These are phyloP conservation scores for Ailurus styani DNA, from an alignment of 2,113 vertebrate species.

Conservation along the genomic window DNA sequence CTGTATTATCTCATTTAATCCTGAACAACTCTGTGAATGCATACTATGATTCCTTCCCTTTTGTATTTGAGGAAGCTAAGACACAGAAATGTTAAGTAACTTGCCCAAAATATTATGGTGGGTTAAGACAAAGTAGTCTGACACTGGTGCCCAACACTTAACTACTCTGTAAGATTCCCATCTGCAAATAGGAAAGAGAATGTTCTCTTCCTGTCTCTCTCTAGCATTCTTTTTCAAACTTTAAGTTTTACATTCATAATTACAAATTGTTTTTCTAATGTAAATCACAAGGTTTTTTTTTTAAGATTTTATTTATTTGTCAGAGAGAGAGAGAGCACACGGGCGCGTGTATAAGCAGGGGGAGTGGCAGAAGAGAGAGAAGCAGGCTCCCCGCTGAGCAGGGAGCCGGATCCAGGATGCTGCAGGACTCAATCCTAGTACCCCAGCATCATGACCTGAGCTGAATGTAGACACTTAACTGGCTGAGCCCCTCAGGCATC, in stretches of 20 bases:
- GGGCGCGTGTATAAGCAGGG: too few species aligned
- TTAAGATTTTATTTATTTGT: too few species aligned
- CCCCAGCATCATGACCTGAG: too few species aligned
- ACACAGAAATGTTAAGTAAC: not conserved
- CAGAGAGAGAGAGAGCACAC: too few species aligned
- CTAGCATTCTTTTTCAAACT: not conserved
- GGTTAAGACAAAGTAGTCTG: not conserved
- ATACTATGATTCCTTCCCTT: not conserved
- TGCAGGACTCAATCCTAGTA: too few species aligned
- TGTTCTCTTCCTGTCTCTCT: not conserved
- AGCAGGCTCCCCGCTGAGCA: too few species aligned
- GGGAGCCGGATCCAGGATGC: too few species aligned
- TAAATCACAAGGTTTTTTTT: not conserved
- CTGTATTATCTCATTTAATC: not conserved
- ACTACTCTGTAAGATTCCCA: not conserved
- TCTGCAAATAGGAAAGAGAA: not conserved
- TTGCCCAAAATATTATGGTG: not conserved
- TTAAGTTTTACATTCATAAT: not conserved
- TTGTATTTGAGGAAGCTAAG: not conserved
- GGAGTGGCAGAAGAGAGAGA: too few species aligned
- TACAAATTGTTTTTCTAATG: slow-evolving; percentile 1
- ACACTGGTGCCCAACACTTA: not conserved
- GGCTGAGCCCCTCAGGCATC: not conserved
- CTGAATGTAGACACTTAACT: too few species aligned
- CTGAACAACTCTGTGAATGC: not conserved